Percentiles rank a stretch among this genome's conserved stretches.
Evolutionary conservation across 2,113 vertebrate genomes (phyloP).

Genomic region (Macroglossus sobrinus): DNA sequence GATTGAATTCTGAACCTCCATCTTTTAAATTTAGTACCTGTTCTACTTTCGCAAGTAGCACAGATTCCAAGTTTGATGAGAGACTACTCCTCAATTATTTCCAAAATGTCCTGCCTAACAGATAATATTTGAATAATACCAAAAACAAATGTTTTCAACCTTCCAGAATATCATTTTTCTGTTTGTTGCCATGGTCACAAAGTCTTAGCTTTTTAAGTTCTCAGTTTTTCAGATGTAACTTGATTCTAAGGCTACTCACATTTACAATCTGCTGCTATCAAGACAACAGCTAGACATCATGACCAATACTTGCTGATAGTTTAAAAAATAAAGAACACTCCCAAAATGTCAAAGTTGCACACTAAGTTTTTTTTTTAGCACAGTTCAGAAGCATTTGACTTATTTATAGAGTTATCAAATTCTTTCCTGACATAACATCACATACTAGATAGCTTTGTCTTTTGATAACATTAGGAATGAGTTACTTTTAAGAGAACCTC

Average conservation of each 20-base stretch:
- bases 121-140: constrained; percentile 39
- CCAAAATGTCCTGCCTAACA: not conserved
- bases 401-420: not conserved
- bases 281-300: not conserved
- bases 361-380: not conserved
- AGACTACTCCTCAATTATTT: constrained; percentile 25
- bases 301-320: not conserved
- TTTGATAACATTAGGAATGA: not conserved
- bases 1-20: not conserved
- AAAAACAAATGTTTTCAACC: constrained; percentile 11
- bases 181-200: not conserved
- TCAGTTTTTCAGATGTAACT: not conserved
- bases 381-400: not conserved
- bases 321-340: not conserved
- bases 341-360: not conserved
- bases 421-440: not conserved
- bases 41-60: not conserved
- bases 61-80: not conserved
- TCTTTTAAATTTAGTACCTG: not conserved
- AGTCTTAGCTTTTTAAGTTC: not conserved
- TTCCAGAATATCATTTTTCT: constrained; percentile 18
- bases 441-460: not conserved
- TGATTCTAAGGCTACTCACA: not conserved
- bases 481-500: not conserved
- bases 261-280: not conserved